Percentiles rank a stretch among this genome's conserved stretches.
These are phyloP conservation scores for Peromyscus aztecus DNA, from an alignment of 2,797 vertebrate genomes.

Conservation along the genomic window DNA sequence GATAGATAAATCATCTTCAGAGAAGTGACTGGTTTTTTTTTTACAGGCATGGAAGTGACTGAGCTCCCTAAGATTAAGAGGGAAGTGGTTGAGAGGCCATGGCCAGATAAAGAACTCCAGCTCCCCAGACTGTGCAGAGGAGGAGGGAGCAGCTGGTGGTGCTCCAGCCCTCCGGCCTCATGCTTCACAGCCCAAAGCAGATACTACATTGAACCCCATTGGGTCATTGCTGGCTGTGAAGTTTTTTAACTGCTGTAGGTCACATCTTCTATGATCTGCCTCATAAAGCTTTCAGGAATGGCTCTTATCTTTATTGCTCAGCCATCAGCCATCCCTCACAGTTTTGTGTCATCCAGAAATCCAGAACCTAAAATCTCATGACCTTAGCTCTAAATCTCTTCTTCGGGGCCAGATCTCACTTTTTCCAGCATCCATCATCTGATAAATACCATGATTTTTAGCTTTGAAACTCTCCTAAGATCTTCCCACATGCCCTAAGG, in stretches of 20 bases:
- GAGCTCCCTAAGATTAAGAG: background rate
- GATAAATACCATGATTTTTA: background rate
- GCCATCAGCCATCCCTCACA: background rate
- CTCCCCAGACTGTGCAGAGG: background rate
- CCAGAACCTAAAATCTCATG: background rate
- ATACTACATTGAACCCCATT: background rate
- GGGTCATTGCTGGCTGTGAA: background rate
- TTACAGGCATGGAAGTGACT: background rate
- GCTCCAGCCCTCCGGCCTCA: background rate
- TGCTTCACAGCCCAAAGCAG: background rate
- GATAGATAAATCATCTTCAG: background rate
- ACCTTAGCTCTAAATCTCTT: background rate
- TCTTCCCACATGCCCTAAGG: background rate
- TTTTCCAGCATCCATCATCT: background rate
- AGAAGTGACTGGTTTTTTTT: background rate
- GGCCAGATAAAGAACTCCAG: background rate
- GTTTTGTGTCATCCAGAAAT: background rate
- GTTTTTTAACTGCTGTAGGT: background rate
- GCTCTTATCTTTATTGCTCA: background rate
- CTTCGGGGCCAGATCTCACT: background rate
- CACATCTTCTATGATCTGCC: conserved; percentile 12
- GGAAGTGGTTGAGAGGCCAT: background rate
- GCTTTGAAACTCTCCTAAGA: background rate
- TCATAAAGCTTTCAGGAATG: background rate
- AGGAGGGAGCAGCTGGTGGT: too few species aligned